Percentiles rank a stretch among this genome's conserved stretches.
phyloP scores from a whole-genome alignment of 2,113 vertebrate genomes.

The Peromyscus maniculatus region DNA sequence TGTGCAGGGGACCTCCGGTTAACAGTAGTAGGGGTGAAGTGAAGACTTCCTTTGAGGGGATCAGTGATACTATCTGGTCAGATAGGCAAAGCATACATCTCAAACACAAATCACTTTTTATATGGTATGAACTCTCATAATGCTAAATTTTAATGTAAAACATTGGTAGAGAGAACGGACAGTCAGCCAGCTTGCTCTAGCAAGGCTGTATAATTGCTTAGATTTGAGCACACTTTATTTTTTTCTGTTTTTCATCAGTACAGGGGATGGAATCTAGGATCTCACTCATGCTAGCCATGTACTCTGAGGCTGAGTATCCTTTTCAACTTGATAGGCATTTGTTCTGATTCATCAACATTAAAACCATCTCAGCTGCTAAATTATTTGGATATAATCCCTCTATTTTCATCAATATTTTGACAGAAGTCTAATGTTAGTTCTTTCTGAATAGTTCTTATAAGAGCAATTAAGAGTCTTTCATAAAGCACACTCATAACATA shows the following conservation, averaged over 20 bases:
- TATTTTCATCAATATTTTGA: constrained; percentile 27
- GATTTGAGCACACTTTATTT: background rate
- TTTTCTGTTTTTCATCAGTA: background rate
- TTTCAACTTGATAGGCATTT: constrained; percentile 2
- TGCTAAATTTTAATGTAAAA: constrained; percentile 25
- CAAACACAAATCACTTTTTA: constrained; percentile 32
- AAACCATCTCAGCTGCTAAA: constrained; percentile 26
- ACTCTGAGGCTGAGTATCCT: background rate
- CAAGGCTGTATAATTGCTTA: background rate
- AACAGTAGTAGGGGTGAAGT: background rate
- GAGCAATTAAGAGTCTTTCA: constrained; percentile 29
- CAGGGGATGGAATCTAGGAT: background rate
- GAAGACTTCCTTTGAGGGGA: background rate
- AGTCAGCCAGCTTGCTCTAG: background rate
- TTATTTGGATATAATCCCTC: background rate
- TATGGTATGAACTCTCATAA: background rate
- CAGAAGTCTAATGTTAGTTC: background rate
- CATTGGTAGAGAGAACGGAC: background rate
- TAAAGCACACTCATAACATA: background rate
- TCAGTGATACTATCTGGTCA: background rate
- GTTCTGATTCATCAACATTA: background rate
- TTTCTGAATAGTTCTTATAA: background rate
- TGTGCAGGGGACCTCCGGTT: background rate
- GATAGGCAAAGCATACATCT: background rate
- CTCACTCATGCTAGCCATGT: background rate